Evolutionary conservation across 1,140 invertebrate genomes (phyloP).

Genomic region (Potamilus streckersoni): DNA sequence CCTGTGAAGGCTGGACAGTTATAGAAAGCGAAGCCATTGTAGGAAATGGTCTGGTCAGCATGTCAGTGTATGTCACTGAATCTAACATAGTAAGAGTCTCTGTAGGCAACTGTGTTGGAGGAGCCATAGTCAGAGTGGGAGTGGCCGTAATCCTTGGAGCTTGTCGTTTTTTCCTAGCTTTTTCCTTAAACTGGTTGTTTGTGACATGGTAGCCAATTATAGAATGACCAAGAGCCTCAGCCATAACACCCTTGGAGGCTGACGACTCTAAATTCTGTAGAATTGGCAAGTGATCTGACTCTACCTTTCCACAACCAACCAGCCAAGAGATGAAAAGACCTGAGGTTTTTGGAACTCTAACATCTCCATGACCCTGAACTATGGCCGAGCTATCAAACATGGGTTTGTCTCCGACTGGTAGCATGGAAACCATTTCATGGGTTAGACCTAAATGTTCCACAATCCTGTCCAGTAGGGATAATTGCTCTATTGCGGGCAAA

Average conservation of each 20-base stretch:
- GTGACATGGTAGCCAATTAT: conserved; percentile 76
- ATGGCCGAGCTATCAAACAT: conserved; percentile 69
- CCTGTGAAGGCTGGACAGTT: conserved; percentile 18
- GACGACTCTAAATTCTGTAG: conserved; percentile 74
- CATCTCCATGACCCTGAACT: conserved; percentile 74
- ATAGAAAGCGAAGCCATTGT: conserved; percentile 6
- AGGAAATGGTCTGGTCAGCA: conserved; percentile 15
- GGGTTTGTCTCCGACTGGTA: conserved; percentile 56
- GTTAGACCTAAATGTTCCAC: conserved; percentile 53
- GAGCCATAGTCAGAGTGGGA: conserved; percentile 36
- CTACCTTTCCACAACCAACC: conserved; percentile 79
- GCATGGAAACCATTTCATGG: conserved; percentile 69
- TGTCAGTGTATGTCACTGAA: conserved; percentile 30
- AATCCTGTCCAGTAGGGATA: conserved; percentile 52
- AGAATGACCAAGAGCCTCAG: conserved; percentile 73
- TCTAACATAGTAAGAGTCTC: conserved; percentile 27
- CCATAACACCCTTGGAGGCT: conserved; percentile 75
- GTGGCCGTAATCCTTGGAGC: conserved; percentile 43
- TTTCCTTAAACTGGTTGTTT: conserved; percentile 66
- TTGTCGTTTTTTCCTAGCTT: conserved; percentile 37
- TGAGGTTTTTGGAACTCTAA: conserved; percentile 68
- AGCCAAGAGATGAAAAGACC: conserved; percentile 73
- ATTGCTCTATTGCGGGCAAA: conserved; percentile 40
- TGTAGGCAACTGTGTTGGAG: conserved; percentile 45
- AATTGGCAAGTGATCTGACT: conserved; percentile 70